Evolutionary conservation across 2,113 vertebrate genomes (phyloP).

Genomic region (Sylvietta virens): DNA sequence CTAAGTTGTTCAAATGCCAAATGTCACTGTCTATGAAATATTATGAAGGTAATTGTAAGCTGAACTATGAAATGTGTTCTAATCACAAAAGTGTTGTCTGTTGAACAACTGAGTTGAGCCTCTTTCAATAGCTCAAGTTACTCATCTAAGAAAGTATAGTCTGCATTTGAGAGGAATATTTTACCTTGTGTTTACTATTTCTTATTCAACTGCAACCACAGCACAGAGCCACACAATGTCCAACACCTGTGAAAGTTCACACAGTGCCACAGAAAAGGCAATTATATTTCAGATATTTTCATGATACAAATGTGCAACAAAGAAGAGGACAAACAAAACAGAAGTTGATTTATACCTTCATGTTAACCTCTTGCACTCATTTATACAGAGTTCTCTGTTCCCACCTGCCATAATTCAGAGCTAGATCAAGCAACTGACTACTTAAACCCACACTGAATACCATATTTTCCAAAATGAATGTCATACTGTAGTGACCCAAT

Average conservation of each 20-base stretch:
- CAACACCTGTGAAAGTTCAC: not conserved
- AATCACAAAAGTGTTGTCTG: not conserved
- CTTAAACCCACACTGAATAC: not conserved
- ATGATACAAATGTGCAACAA: not conserved
- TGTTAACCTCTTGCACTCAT: not conserved
- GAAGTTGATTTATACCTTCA: not conserved
- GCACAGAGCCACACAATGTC: not conserved
- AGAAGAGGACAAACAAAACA: not conserved
- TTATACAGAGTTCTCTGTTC: not conserved
- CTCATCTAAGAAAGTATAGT: not conserved
- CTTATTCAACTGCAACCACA: not conserved
- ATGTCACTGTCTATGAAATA: not conserved
- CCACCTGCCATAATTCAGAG: not conserved
- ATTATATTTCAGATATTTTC: not conserved
- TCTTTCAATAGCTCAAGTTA: not conserved
- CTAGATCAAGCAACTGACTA: not conserved
- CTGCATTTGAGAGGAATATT: not conserved
- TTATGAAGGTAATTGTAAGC: not conserved
- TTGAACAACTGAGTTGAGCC: not conserved
- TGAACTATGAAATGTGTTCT: not conserved
- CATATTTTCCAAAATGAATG: not conserved
- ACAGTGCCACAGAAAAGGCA: not conserved
- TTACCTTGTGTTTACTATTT: not conserved
- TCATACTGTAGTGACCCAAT: not conserved
- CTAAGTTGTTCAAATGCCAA: not conserved